These are phyloP conservation scores for Plectropomus leopardus DNA, from an alignment of 2,113 vertebrate species.

Conservation along the genomic window DNA sequence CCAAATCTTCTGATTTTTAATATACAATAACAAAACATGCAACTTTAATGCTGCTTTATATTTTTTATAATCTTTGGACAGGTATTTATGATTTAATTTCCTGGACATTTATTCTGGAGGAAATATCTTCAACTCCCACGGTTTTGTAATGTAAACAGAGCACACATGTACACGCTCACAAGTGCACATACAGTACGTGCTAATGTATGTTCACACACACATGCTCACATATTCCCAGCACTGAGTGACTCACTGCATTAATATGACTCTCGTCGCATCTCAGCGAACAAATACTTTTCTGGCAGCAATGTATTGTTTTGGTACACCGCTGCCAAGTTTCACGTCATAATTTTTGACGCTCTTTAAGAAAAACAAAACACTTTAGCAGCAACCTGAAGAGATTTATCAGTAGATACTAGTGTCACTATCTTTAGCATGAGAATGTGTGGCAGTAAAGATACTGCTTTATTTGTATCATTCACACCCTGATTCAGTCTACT, in stretches of 20 bases:
- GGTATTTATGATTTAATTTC: not conserved
- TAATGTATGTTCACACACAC: conserved; percentile 32
- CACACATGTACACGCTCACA: conserved; percentile 10
- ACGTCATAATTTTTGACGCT: conserved; percentile 31
- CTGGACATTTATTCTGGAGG: not conserved
- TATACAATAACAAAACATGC: not conserved
- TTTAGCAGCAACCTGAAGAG: not conserved
- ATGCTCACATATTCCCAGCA: conserved; percentile 22
- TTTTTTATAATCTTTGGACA: not conserved
- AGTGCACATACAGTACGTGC: conserved; percentile 8
- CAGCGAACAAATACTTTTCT: conserved; percentile 37
- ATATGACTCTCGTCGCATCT: not conserved
- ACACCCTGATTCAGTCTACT: not conserved
- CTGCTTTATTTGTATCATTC: conserved; percentile 18
- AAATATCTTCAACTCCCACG: not conserved
- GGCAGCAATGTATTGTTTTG: conserved; percentile 42
- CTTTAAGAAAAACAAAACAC: conserved; percentile 14
- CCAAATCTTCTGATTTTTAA: no score
- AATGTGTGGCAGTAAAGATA: not conserved
- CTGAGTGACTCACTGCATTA: conserved; percentile 57
- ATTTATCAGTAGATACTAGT: not conserved
- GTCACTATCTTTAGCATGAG: conserved; percentile 16
- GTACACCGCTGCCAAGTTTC: conserved; percentile 45
- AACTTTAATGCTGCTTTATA: not conserved
- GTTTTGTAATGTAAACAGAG: not conserved